Percentiles rank a stretch among this genome's conserved stretches.
These are phyloP conservation scores for Dendrolimus kikuchii DNA, from an alignment of 1,140 invertebrate species.

Conservation along the genomic window DNA sequence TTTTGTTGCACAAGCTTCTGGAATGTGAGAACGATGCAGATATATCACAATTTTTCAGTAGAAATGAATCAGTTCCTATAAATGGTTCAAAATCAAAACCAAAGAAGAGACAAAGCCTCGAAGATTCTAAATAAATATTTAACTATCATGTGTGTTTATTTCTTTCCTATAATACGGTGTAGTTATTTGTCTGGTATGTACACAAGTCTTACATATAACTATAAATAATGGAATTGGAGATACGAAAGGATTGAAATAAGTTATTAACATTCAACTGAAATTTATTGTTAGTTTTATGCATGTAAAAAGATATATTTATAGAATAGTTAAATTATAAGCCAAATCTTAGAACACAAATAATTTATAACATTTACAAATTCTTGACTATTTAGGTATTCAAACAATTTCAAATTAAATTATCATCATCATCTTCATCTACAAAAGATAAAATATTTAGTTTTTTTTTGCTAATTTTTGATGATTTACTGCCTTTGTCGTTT, in stretches of 20 bases:
- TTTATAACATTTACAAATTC: not conserved
- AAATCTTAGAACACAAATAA: too few relatives aligned
- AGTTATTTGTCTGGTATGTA: too few relatives aligned
- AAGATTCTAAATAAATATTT: slow-evolving; percentile 35
- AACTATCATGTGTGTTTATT: not conserved
- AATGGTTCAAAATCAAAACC: slow-evolving; percentile 51
- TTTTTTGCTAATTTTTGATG: slow-evolving; percentile 17
- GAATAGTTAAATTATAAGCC: too few relatives aligned
- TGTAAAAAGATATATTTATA: too few relatives aligned
- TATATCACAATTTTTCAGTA: slow-evolving; percentile 32
- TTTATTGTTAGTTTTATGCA: too few relatives aligned
- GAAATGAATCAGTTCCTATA: slow-evolving; percentile 28
- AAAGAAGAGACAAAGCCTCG: slow-evolving; percentile 48
- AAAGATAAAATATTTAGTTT: slow-evolving; percentile 44
- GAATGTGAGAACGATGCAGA: slow-evolving; percentile 76
- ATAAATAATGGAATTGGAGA: too few relatives aligned
- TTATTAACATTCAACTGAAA: too few relatives aligned
- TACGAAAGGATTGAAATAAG: too few relatives aligned
- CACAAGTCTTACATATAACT: too few relatives aligned
- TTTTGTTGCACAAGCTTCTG: slow-evolving; percentile 78
- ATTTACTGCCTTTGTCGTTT: slow-evolving; percentile 13
- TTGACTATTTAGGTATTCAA: not conserved
- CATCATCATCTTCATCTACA: slow-evolving; percentile 40
- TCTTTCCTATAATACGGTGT: too few relatives aligned
- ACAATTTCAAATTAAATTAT: slow-evolving; percentile 6